These are phyloP conservation scores for Marcusenius ussheri DNA, from an alignment of 2,113 vertebrate genomes.

Conservation along the genomic window DNA sequence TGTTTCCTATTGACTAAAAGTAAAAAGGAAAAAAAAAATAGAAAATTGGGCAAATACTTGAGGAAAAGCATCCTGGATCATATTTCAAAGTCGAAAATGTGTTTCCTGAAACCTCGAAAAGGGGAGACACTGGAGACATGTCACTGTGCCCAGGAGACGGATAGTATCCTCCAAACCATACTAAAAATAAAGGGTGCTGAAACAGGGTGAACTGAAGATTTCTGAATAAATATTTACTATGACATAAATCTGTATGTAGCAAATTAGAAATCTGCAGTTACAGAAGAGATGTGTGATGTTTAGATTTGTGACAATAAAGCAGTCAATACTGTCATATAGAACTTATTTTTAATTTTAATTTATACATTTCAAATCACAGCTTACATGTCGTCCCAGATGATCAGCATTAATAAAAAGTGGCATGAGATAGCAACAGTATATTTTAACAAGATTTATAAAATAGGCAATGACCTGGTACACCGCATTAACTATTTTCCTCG, in stretches of 20 bases:
- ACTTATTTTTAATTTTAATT: background rate
- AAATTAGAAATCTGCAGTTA: background rate
- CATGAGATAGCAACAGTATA: background rate
- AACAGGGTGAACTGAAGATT: background rate
- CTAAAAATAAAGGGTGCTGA: background rate
- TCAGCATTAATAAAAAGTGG: background rate
- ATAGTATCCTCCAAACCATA: background rate
- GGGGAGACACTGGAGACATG: background rate
- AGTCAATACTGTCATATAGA: background rate
- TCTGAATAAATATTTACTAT: background rate
- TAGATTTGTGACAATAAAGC: too few relatives aligned
- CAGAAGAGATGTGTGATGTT: background rate
- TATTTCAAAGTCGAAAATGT: background rate
- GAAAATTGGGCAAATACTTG: background rate
- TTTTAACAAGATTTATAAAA: background rate
- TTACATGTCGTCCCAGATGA: background rate
- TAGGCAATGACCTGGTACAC: background rate
- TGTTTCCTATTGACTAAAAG: background rate
- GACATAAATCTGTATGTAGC: background rate
- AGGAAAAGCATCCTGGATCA: background rate
- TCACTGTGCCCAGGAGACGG: background rate
- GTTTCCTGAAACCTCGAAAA: background rate
- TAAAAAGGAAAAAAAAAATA: constrained; percentile 19
- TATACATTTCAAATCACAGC: background rate
- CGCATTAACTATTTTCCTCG: background rate